These are phyloP conservation scores for Catajapyx aquilonaris DNA, from an alignment of 1,140 invertebrate genomes.

Conservation along the genomic window DNA sequence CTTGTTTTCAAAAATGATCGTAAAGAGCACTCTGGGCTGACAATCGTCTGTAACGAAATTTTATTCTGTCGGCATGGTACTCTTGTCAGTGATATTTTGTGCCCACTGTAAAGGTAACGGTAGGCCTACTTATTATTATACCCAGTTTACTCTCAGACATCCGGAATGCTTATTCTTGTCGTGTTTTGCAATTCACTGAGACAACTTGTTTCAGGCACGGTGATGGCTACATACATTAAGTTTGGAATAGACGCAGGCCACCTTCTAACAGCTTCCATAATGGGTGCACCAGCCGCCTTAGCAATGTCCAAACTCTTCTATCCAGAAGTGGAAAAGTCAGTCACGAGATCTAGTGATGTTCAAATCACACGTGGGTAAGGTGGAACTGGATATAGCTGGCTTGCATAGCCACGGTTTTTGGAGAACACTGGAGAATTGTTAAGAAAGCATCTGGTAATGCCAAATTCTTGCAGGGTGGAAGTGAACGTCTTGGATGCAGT, in stretches of 20 bases:
- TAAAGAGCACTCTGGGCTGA: too few species aligned
- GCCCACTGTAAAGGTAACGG: too few species aligned
- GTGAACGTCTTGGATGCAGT: slow-evolving; percentile 71
- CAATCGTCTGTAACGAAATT: too few species aligned
- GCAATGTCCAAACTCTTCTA: slow-evolving; percentile 75
- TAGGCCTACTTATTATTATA: too few species aligned
- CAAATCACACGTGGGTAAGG: slow-evolving; percentile 18
- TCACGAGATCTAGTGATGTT: slow-evolving; percentile 40
- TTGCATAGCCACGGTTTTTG: slow-evolving; percentile 1
- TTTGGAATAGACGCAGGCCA: slow-evolving; percentile 68
- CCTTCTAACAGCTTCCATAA: slow-evolving; percentile 74
- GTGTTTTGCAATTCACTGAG: too few species aligned
- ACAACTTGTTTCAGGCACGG: slow-evolving; percentile 34
- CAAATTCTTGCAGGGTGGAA: slow-evolving; percentile 38
- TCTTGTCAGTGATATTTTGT: too few species aligned
- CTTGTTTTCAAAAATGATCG: too few species aligned
- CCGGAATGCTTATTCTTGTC: too few species aligned
- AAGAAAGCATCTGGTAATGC: slow-evolving; percentile 5
- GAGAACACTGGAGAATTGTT: not conserved
- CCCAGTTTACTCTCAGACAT: too few species aligned
- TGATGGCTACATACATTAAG: slow-evolving; percentile 74
- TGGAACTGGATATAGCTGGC: too few species aligned
- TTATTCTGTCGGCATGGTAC: too few species aligned
- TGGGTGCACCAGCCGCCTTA: slow-evolving; percentile 83
- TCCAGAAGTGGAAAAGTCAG: slow-evolving; percentile 62